These are phyloP conservation scores for Helarctos malayanus DNA, from an alignment of 2,797 vertebrate species.

Conservation along the genomic window DNA sequence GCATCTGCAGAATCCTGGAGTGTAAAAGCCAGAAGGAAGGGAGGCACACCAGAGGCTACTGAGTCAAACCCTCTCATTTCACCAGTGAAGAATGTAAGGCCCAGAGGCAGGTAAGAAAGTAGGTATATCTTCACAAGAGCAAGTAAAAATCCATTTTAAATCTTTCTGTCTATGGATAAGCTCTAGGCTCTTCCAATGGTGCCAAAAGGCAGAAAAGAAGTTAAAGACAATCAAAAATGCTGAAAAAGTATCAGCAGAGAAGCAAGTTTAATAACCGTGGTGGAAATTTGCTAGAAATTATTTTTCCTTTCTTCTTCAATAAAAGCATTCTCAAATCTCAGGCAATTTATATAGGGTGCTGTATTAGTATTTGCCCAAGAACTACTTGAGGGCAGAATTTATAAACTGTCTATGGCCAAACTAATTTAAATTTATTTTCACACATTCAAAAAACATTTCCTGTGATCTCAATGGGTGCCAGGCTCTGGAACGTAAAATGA, in stretches of 20 bases:
- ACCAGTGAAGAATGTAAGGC: neutral
- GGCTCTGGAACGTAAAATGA: neutral
- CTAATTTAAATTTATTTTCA: neutral
- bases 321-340: neutral
- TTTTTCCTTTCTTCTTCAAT: constrained; percentile 52
- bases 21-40: neutral
- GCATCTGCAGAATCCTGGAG: neutral
- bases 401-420: neutral
- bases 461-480: neutral
- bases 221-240: constrained; percentile 35
- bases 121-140: neutral
- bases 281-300: constrained; percentile 7
- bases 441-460: neutral
- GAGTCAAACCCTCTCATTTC: neutral
- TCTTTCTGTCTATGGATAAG: neutral
- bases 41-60: neutral
- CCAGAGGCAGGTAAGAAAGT: neutral
- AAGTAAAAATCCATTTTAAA: constrained; percentile 58
- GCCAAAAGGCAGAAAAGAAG: constrained; percentile 27
- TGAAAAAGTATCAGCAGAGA: neutral
- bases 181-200: neutral
- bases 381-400: neutral
- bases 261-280: neutral
- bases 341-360: neutral
- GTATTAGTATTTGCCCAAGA: neutral